Percentiles rank a stretch among this genome's conserved stretches.
Conservation (phyloP, 2,888 invertebrate species). For the Aphidius colemani region DNA sequence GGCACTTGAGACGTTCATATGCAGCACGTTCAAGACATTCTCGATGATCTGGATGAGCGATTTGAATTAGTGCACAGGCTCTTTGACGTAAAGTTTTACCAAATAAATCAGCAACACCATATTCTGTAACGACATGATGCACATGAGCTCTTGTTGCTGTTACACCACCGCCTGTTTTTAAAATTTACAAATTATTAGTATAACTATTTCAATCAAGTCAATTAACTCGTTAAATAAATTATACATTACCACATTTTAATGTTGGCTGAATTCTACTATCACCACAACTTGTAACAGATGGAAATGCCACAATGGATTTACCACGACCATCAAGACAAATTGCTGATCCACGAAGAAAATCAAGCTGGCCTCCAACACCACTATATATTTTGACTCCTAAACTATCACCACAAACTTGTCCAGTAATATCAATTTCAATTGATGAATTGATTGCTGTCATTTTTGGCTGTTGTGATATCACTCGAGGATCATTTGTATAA, state of each 20-base stretch:
- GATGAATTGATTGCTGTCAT: slow-evolving; percentile 98
- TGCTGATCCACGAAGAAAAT: slow-evolving; percentile 70
- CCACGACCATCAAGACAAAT: slow-evolving; percentile 67
- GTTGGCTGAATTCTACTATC: slow-evolving; percentile 66
- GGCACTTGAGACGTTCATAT: slow-evolving; percentile 63
- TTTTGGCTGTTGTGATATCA: slow-evolving; percentile 81
- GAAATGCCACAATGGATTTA: slow-evolving; percentile 70
- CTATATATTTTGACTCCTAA: slow-evolving; percentile 79
- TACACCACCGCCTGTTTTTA: slow-evolving; percentile 63
- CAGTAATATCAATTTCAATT: slow-evolving; percentile 92
- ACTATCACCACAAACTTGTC: slow-evolving; percentile 91
- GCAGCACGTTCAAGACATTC: slow-evolving; percentile 68
- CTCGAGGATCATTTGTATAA: slow-evolving; percentile 83
- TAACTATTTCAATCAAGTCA: too few species aligned
- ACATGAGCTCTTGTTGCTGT: slow-evolving; percentile 71
- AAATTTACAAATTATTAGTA: not conserved
- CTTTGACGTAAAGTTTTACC: slow-evolving; percentile 70
- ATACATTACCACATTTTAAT: slow-evolving; percentile 63
- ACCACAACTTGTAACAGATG: slow-evolving; percentile 66
- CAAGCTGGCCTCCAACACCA: slow-evolving; percentile 71
- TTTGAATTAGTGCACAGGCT: slow-evolving; percentile 68
- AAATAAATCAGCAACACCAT: slow-evolving; percentile 70
- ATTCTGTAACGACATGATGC: slow-evolving; percentile 72
- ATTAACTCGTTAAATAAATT: too few species aligned
- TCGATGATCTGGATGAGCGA: slow-evolving; percentile 70